Percentiles rank a stretch among this genome's conserved stretches.
These are phyloP conservation scores for Sphenopsis melanotis DNA, from an alignment of 2,797 vertebrate genomes.

Conservation along the genomic window DNA sequence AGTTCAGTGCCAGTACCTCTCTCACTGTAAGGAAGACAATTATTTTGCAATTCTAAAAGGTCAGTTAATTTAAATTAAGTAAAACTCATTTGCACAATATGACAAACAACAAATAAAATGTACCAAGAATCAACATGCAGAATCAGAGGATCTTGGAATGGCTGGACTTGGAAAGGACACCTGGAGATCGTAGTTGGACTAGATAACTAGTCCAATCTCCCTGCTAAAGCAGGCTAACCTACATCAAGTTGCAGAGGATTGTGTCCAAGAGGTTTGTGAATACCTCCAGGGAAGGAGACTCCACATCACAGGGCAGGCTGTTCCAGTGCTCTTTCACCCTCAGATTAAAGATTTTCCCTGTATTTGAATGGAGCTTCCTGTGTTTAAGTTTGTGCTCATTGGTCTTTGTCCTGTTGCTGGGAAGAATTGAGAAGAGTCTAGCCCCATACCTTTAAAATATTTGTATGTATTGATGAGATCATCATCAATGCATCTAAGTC, in stretches of 20 bases:
- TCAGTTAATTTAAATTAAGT: constrained; percentile 62
- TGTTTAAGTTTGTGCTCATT: not conserved
- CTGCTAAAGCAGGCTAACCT: not conserved
- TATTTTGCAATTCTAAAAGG: constrained; percentile 53
- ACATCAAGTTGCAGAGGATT: not conserved
- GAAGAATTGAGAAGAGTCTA: not conserved
- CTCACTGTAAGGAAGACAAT: constrained; percentile 29
- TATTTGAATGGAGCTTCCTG: not conserved
- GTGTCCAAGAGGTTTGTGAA: not conserved
- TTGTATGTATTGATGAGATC: not conserved
- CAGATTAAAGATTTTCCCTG: not conserved
- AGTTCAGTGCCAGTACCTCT: not conserved
- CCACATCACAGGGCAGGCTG: accelerated
- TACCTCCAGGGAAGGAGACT: not conserved
- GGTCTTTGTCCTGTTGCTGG: not conserved
- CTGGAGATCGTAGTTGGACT: not conserved
- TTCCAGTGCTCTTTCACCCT: not conserved
- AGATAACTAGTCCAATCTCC: too few species aligned
- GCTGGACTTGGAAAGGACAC: not conserved
- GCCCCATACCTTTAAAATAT: not conserved
- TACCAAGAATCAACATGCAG: constrained; percentile 4
- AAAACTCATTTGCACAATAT: constrained; percentile 36
- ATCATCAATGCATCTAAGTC: not conserved
- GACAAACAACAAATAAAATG: constrained; percentile 37
- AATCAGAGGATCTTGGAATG: not conserved